Conservation (phyloP, 2,113 vertebrate genomes). For the Brachyhypopomus occidentalis region DNA sequence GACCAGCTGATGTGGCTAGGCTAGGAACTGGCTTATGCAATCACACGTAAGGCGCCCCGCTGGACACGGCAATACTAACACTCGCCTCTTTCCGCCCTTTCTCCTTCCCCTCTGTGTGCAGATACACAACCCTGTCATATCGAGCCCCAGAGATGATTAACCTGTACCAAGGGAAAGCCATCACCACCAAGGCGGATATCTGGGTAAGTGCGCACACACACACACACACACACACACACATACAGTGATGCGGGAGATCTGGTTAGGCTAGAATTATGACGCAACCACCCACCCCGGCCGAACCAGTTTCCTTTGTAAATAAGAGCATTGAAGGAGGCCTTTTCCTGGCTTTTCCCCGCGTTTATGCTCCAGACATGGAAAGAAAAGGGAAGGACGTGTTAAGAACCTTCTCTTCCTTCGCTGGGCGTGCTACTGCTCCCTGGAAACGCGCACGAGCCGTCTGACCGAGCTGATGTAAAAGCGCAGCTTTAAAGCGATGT, state of each 20-base stretch:
- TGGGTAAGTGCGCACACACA: slow-evolving; percentile 81
- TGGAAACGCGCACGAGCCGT: neutral
- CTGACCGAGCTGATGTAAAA: neutral
- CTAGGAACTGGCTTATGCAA: neutral
- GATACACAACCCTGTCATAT: slow-evolving; percentile 96
- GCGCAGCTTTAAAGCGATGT: neutral
- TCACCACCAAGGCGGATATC: slow-evolving; percentile 98
- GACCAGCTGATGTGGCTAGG: neutral
- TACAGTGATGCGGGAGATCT: slow-evolving; percentile 48
- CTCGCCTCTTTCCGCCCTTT: neutral
- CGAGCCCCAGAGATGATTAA: slow-evolving; percentile 98
- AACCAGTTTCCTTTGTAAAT: slow-evolving; percentile 45
- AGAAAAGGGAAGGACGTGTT: neutral
- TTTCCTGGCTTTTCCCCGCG: neutral
- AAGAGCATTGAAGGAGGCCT: neutral
- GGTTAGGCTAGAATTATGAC: slow-evolving; percentile 53
- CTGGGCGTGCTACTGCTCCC: neutral
- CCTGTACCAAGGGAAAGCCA: slow-evolving; percentile 91
- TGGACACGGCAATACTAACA: neutral
- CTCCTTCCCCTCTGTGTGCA: slow-evolving; percentile 55
- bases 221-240: neutral
- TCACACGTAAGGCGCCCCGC: neutral
- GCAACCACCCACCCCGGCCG: neutral
- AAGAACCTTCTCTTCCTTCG: neutral
- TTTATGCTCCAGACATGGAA: neutral